A percentile compares a stretch with the other conserved stretches of the same genome.
These are phyloP conservation scores for Larimichthys polyactis DNA, from an alignment of 2,113 vertebrate species.

Conservation along the genomic window DNA sequence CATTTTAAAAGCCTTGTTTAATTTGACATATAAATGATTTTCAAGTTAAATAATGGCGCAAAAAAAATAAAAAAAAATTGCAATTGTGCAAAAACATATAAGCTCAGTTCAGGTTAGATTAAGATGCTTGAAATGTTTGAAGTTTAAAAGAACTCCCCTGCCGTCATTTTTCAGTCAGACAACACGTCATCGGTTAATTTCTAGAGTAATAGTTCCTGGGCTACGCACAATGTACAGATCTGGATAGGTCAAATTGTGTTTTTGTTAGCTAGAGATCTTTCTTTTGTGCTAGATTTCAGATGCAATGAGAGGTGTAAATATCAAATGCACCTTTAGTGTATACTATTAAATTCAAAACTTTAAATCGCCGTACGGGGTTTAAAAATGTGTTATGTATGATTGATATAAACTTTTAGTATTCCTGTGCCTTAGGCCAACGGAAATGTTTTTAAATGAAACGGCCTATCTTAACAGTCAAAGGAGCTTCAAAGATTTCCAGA, in stretches of 20 bases:
- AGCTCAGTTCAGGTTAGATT: conserved; percentile 36
- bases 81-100: neutral
- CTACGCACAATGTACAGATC: conserved; percentile 79
- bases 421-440: conserved; percentile 86
- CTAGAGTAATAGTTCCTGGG: conserved; percentile 51
- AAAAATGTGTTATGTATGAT: conserved; percentile 75
- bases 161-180: conserved; percentile 39
- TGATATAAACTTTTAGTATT: conserved; percentile 81
- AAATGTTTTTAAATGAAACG: conserved; percentile 82
- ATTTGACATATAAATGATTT: conserved; percentile 29
- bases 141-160: conserved; percentile 4
- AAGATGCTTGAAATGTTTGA: conserved; percentile 16
- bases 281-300: conserved; percentile 73
- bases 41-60: conserved; percentile 15
- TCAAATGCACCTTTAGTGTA: conserved; percentile 75
- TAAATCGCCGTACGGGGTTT: conserved; percentile 70
- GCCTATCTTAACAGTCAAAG: conserved; percentile 81
- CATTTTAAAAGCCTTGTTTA: conserved; percentile 30
- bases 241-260: conserved; percentile 56
- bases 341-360: conserved; percentile 69
- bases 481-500: conserved; percentile 75
- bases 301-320: conserved; percentile 73
- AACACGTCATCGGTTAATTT: conserved; percentile 36
- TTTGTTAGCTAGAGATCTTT: conserved; percentile 55
- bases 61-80: conserved; percentile 12